Evolutionary conservation across 2,797 vertebrate species (phyloP).

Genomic region (Sebastes matsubarae): DNA sequence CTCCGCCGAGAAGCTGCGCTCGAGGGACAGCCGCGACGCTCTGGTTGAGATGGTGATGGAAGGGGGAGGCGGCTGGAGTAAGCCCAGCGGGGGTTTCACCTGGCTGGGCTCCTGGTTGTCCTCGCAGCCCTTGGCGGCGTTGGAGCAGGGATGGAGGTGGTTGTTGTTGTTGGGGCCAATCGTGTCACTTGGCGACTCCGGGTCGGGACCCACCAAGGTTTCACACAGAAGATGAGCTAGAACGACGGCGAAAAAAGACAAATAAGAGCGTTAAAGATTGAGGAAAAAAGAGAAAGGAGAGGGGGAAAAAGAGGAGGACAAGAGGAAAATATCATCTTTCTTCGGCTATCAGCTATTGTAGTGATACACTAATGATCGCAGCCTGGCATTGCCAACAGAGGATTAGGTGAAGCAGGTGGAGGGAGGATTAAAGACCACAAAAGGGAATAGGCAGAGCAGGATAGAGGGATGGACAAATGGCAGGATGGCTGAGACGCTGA

Average conservation of each 20-base stretch:
- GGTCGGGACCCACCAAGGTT: constrained; percentile 88
- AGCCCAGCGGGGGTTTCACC: constrained; percentile 66
- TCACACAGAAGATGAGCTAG: constrained; percentile 94
- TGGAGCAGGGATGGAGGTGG: constrained; percentile 56
- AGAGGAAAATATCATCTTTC: constrained; percentile 30
- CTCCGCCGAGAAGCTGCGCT: constrained; percentile 83
- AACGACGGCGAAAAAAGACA: constrained; percentile 29
- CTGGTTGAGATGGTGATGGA: constrained; percentile 86
- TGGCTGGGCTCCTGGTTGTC: constrained; percentile 53
- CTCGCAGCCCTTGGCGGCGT: constrained; percentile 77
- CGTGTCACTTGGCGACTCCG: constrained; percentile 84
- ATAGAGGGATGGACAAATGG: constrained; percentile 51
- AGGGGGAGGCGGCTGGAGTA: constrained; percentile 80
- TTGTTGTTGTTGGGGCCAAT: constrained; percentile 70
- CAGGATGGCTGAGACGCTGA: constrained; percentile 79
- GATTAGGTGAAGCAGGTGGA: constrained; percentile 44
- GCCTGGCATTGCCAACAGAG: constrained; percentile 48
- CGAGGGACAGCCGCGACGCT: constrained; percentile 88
- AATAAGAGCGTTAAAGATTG: constrained; percentile 17
- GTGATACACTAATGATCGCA: constrained; percentile 45
- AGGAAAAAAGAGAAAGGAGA: constrained; percentile 19
- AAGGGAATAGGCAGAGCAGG: constrained; percentile 31
- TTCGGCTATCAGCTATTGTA: constrained; percentile 35
- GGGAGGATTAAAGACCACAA: constrained; percentile 39
- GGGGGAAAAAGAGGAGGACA: constrained; percentile 9